Evolutionary conservation across 1,140 invertebrate genomes (phyloP).

Genomic region (Sipha flava): DNA sequence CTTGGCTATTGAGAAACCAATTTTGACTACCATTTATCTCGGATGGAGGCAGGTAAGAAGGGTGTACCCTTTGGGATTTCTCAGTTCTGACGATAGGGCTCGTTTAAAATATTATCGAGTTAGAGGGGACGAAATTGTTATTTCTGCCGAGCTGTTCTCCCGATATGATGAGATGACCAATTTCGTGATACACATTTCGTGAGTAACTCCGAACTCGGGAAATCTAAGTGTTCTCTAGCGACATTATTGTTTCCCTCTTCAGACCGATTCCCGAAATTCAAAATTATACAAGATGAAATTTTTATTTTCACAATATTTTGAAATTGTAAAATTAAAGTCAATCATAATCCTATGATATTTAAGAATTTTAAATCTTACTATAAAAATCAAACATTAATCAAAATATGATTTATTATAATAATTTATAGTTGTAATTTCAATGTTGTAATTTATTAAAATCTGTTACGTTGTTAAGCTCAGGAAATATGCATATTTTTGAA

Average conservation of each 20-base stretch:
- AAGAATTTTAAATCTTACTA: too few relatives aligned
- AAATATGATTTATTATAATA: too few relatives aligned
- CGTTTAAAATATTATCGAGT: conserved; percentile 26
- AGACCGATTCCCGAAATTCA: background rate
- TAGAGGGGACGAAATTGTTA: conserved; percentile 8
- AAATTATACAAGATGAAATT: background rate
- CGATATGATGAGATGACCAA: background rate
- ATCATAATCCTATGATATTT: background rate
- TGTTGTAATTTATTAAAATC: too few relatives aligned
- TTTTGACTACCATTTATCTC: conserved; percentile 19
- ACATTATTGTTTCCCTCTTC: background rate
- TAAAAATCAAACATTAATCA: too few relatives aligned
- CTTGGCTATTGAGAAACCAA: conserved; percentile 24
- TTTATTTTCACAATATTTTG: background rate
- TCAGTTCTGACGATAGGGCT: background rate
- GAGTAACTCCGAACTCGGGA: background rate
- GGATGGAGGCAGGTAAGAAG: background rate
- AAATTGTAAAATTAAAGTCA: background rate
- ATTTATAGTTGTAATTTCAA: too few relatives aligned
- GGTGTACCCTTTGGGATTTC: background rate
- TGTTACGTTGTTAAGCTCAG: too few relatives aligned
- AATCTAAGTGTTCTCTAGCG: background rate
- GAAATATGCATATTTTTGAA: too few relatives aligned
- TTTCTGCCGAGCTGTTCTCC: background rate
- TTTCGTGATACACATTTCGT: conserved; percentile 4